Percentiles rank a stretch among this genome's conserved stretches.
Conservation (phyloP, 37 sponge, comb jelly and placozoan species). For the Corticium candelabrum region DNA sequence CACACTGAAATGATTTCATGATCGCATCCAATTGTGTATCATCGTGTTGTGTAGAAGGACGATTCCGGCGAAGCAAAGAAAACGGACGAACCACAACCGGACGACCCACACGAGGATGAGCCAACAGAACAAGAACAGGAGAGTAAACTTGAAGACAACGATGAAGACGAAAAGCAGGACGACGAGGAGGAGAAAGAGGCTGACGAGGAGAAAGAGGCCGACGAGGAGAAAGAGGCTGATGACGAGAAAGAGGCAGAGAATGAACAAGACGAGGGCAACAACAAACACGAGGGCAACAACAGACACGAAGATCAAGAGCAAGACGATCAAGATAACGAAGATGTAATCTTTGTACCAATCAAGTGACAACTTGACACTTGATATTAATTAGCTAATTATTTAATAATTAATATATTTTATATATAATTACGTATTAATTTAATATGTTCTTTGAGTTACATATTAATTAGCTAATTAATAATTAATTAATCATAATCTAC, state of each 20-base stretch:
- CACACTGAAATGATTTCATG: neutral
- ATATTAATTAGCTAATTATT: no score
- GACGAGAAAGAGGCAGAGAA: slow-evolving; percentile 14
- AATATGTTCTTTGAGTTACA: no score
- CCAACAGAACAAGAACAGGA: neutral
- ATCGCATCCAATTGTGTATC: neutral
- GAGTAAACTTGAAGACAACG: neutral
- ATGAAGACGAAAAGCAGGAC: neutral
- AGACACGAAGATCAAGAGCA: slow-evolving; percentile 16
- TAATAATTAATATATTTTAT: no score
- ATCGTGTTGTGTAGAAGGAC: neutral
- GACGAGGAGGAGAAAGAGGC: neutral
- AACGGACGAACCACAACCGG: slow-evolving; percentile 76
- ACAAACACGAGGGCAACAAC: neutral
- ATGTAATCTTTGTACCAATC: neutral
- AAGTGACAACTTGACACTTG: no score
- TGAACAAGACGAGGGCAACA: neutral
- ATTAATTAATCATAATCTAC: slow-evolving; percentile 8
- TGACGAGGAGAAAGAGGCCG: neutral
- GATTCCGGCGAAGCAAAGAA: slow-evolving; percentile 32
- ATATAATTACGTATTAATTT: no score
- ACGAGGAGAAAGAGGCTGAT: neutral
- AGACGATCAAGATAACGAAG: slow-evolving; percentile 13
- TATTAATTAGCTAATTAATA: neutral
- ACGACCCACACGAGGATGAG: slow-evolving; percentile 35